These are phyloP conservation scores for Lycocerus yunnanus DNA, from an alignment of 2,888 invertebrate species.

Conservation along the genomic window DNA sequence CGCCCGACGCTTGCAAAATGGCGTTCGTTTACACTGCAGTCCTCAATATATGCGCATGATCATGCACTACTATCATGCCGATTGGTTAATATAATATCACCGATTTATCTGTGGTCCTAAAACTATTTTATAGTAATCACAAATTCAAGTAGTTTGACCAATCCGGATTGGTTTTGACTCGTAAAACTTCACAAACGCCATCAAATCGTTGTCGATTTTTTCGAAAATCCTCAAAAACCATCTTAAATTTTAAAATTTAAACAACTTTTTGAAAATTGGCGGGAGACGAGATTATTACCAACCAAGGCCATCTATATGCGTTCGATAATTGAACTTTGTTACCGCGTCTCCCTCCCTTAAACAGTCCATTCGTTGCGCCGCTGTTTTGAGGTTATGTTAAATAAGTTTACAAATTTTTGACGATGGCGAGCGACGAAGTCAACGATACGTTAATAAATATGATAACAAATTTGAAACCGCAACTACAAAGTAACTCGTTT, in stretches of 20 bases:
- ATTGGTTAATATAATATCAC: slow-evolving; percentile 48
- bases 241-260: background rate
- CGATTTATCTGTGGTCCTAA: slow-evolving; percentile 51
- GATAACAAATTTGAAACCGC: slow-evolving; percentile 47
- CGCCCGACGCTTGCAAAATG: slow-evolving; percentile 70
- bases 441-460: slow-evolving; percentile 49
- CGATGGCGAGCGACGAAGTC: slow-evolving; percentile 25
- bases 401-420: background rate
- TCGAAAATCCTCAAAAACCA: background rate
- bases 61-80: slow-evolving; percentile 36
- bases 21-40: slow-evolving; percentile 44
- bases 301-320: slow-evolving; percentile 18
- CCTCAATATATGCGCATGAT: slow-evolving; percentile 35
- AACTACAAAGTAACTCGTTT: slow-evolving; percentile 25
- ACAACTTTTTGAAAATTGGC: background rate
- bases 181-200: background rate
- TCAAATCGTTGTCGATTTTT: background rate
- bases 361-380: background rate
- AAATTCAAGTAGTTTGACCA: background rate
- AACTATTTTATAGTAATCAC: slow-evolving; percentile 48
- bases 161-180: background rate
- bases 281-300: background rate
- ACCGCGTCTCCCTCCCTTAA: background rate
- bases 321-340: background rate
- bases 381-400: background rate